Evolutionary conservation across 2,113 vertebrate genomes (phyloP), one percentile per base, ranked within the genome.

Genomic region (Oncorhynchus tshawytscha): DNA sequence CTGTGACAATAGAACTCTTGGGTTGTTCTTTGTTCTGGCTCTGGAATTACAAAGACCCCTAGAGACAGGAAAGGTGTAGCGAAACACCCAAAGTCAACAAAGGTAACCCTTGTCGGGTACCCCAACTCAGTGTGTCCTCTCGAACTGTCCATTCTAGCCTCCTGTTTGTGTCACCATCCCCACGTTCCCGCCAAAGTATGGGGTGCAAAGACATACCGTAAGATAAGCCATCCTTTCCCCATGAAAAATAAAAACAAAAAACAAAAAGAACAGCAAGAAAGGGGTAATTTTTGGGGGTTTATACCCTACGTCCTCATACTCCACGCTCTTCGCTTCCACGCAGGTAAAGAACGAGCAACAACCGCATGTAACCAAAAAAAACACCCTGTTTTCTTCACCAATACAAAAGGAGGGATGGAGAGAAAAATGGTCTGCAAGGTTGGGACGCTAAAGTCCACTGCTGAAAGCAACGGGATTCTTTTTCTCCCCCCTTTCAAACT

Each of bases 221-320:
- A 66, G 60, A 81, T 76, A 66, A 83, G 74, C 85, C 87, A 89
- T 87, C 82, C 73, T 82, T 84, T 89, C 85, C 87, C 84, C 84
- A 86, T 83, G 87, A 83, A 80, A 79, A 76, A 18, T 59, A 77
- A 29, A 66, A 34, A 64, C 72, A 13, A 64, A 34, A 16, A 34
- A 62, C 70, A 79, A 71, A 39, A 59, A 45, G 45, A 67, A 8
- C n/a, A 27, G 54, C 68, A 68, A 73, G 48, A 71, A 74, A 70
- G 12, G 24, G 54, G 74, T 48, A 82, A 9, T 70, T 1, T 7
- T 8, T 2, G 5, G 2, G 11, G 5, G 6, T 54, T n/a, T 27
- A 45, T 65, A 48, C 13, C 51, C 11, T 84, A 84, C 48, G 78
- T 92, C 88, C 81, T 88, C 82, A 84, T 87, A n/a, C 18, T 72